phyloP scores from a whole-genome alignment of 2,113 vertebrate species.

The Agapornis roseicollis region DNA sequence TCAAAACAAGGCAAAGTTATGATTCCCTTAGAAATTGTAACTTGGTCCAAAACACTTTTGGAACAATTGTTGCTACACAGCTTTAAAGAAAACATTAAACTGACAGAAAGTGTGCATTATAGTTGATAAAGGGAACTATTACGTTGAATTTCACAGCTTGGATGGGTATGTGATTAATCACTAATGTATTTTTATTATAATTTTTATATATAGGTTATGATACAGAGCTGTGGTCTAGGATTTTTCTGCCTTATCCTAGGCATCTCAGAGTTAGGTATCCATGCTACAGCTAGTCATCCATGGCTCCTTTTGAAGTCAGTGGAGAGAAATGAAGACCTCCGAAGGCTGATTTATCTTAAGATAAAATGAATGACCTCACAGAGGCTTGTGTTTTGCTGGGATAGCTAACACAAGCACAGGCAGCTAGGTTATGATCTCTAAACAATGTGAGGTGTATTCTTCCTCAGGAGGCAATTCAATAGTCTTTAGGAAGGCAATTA shows the following conservation, averaged over 20 bases:
- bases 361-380: neutral
- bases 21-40: constrained; percentile 25
- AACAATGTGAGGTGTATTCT: neutral
- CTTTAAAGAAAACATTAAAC: constrained; percentile 18
- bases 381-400: neutral
- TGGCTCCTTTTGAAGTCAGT: neutral
- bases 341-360: neutral
- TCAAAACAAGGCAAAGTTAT: constrained; percentile 20
- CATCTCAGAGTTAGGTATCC: neutral
- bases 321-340: neutral
- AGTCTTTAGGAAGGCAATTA: neutral
- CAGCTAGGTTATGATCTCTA: neutral
- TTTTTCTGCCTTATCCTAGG: neutral
- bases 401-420: neutral
- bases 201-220: neutral
- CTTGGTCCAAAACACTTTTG: neutral
- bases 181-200: neutral
- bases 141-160: neutral
- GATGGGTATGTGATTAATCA: neutral
- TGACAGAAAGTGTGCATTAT: neutral
- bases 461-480: neutral
- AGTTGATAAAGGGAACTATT: neutral
- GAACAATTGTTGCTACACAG: neutral
- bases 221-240: neutral
- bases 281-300: neutral